A percentile compares a stretch with the other conserved stretches of the same genome.
These are phyloP conservation scores for Adineta ricciae DNA, from an alignment of 2,888 invertebrate species.

Conservation along the genomic window DNA sequence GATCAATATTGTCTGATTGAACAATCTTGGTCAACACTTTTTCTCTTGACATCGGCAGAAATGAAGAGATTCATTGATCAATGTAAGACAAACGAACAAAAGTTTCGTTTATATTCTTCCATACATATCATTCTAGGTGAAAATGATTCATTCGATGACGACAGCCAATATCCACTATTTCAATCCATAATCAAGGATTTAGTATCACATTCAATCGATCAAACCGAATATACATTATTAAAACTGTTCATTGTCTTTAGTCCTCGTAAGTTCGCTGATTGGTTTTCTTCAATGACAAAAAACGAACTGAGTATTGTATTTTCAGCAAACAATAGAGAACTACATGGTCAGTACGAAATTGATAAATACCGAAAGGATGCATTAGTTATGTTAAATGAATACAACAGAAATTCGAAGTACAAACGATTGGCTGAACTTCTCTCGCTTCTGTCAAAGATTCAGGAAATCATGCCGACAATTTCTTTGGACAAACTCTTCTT, in stretches of 20 bases:
- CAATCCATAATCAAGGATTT: background rate
- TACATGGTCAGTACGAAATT: background rate
- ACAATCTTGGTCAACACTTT: background rate
- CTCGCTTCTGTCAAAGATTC: background rate
- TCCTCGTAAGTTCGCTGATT: background rate
- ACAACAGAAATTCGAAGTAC: background rate
- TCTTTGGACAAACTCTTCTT: background rate
- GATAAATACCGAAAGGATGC: background rate
- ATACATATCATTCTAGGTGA: background rate
- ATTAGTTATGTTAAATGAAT: background rate
- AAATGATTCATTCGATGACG: background rate
- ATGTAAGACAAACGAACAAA: background rate
- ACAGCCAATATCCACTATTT: background rate
- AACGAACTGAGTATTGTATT: background rate
- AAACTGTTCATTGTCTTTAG: slow-evolving; percentile 1
- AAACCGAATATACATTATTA: background rate
- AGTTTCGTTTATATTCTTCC: background rate
- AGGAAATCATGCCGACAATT: background rate
- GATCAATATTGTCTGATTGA: background rate
- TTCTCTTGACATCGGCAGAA: slow-evolving; percentile 2
- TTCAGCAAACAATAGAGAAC: background rate
- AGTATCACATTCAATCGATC: background rate
- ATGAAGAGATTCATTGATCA: slow-evolving; percentile 4
- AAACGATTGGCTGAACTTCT: background rate
- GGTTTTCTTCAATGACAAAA: too few relatives aligned